A percentile compares a stretch with the other conserved stretches of the same genome.
phyloP scores from a whole-genome alignment of 2,113 vertebrate genomes.

The Melozone crissalis region DNA sequence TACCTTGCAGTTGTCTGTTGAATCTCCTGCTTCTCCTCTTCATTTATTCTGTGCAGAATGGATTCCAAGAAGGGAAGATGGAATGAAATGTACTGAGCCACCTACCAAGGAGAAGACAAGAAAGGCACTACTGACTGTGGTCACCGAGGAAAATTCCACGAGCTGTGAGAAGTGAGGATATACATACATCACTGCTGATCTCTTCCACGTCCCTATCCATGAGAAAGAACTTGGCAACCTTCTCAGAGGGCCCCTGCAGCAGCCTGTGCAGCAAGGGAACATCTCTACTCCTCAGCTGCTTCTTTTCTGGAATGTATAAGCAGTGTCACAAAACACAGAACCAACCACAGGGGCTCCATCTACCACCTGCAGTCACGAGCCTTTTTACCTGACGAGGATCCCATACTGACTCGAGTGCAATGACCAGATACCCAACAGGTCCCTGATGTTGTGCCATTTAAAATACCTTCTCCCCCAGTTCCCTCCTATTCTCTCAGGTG shows the following conservation, averaged over 20 bases:
- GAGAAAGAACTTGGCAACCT: conserved; percentile 88
- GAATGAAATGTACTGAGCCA: conserved; percentile 91
- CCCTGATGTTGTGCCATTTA: not conserved
- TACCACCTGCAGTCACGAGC: not conserved
- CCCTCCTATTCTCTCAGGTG: not conserved
- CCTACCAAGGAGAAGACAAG: not conserved
- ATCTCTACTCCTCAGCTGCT: conserved; percentile 80
- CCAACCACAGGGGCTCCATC: no score
- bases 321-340: not conserved
- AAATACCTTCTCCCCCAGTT: no score
- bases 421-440: not conserved
- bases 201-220: conserved; percentile 90
- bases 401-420: not conserved
- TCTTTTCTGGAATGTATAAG: conserved; percentile 79
- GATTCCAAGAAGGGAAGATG: conserved; percentile 85
- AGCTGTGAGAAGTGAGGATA: rapidly evolving
- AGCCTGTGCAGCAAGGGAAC: conserved; percentile 88
- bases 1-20: conserved; percentile 80
- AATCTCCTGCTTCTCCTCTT: conserved; percentile 85
- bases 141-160: rapidly evolving
- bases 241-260: conserved; percentile 88
- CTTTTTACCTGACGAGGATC: not conserved
- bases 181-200: conserved; percentile 88
- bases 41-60: conserved; percentile 81
- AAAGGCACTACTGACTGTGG: rapidly evolving